These are phyloP conservation scores for Pterocles burchelli DNA, from an alignment of 2,113 vertebrate genomes.

Conservation along the genomic window DNA sequence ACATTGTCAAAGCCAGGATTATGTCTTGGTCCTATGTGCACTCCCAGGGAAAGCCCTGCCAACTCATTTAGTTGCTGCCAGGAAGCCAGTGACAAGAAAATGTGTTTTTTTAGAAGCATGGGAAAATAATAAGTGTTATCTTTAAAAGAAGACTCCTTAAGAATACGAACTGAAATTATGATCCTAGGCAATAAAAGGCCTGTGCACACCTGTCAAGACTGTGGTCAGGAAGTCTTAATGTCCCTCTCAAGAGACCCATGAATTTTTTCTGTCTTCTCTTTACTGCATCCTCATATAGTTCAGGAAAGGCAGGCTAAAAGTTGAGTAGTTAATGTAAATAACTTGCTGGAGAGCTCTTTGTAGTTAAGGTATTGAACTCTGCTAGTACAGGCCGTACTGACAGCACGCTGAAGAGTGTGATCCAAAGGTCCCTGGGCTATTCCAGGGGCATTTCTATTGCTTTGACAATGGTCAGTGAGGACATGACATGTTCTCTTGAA, in stretches of 20 bases:
- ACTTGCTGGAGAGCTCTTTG: neutral
- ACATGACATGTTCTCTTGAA: neutral
- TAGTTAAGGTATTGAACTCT: neutral
- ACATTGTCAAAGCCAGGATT: slow-evolving; percentile 52
- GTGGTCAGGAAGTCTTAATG: neutral
- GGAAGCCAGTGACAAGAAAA: neutral
- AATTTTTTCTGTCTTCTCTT: neutral
- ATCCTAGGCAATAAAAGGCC: neutral
- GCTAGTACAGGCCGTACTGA: neutral
- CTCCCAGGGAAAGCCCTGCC: slow-evolving; percentile 30
- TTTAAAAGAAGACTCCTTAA: neutral
- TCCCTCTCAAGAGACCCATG: neutral
- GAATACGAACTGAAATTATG: neutral
- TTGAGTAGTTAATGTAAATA: neutral
- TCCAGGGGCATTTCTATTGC: neutral
- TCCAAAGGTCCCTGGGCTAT: neutral
- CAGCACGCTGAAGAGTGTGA: neutral
- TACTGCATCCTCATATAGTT: neutral
- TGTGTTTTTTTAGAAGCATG: neutral
- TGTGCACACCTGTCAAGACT: neutral
- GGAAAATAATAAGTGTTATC: neutral
- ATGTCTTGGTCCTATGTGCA: slow-evolving; percentile 24
- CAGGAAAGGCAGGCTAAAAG: neutral
- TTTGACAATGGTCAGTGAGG: neutral
- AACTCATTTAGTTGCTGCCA: slow-evolving; percentile 15